phyloP scores from a whole-genome alignment of 1,140 invertebrate species.

The Neelides sp. region DNA sequence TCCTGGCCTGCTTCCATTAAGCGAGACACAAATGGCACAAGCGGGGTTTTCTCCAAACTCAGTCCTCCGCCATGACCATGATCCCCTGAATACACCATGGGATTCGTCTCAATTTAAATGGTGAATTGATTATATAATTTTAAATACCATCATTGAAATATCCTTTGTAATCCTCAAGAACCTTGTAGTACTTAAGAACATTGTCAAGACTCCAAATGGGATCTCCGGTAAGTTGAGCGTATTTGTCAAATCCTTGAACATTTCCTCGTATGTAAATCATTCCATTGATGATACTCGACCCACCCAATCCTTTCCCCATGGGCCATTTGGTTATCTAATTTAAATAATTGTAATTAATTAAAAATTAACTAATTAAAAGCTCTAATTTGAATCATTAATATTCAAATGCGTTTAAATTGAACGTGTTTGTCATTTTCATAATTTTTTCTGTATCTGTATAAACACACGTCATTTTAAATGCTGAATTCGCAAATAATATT shows the following conservation, averaged over 20 bases:
- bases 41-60: conserved; percentile 13
- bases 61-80: conserved; percentile 19
- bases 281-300: conserved; percentile 2
- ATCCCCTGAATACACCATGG: not conserved
- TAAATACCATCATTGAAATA: conserved; percentile 16
- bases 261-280: conserved; percentile 46
- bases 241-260: conserved; percentile 20
- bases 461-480: no score
- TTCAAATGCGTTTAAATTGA: no score
- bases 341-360: no score
- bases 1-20: conserved; percentile 20
- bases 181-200: conserved; percentile 20
- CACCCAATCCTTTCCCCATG: conserved; percentile 1
- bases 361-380: no score
- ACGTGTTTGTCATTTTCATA: no score
- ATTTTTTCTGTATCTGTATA: no score
- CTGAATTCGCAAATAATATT: no score
- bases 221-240: conserved; percentile 16
- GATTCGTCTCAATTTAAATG: not conserved
- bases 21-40: conserved; percentile 13
- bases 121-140: not conserved
- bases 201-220: conserved; percentile 21
- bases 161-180: conserved; percentile 22
- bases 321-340: conserved; percentile 1
- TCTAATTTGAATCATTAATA: no score